Evolutionary conservation across 2,113 vertebrate genomes (phyloP), one percentile per base, ranked within the genome.

Genomic region (Pelusios castaneus): DNA sequence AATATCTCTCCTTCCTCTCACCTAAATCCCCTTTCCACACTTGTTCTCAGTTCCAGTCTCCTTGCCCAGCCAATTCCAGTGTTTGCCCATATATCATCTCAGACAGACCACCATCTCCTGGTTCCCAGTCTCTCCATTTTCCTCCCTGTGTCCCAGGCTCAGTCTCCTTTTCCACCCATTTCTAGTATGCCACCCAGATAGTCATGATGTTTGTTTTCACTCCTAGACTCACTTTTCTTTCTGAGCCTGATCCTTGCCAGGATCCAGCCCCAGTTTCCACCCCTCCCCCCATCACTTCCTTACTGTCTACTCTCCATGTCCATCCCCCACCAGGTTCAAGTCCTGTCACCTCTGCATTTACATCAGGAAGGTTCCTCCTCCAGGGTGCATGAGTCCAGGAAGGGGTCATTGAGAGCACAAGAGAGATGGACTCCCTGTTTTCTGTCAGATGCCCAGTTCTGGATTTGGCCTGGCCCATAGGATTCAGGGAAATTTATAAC

Each of bases 1-100:
- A 63, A n/a, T 24, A 22, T 51, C 58, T n/a, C 22, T 49, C 25
- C n/a, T 14, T 49, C 45, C 45, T 84, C 43, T 27, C 22, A n/a
- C 82, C 82, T 49, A 43, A 24, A 34, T 45, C 29, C 12, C 47
- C 12, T 34, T 34, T 49, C 29, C 58, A 47, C 31, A 49, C 5
- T 22, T 56, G 8, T 55, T 34, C 73, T 22, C 21, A 47, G 29
- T 60, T 41, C 43, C 8, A 24, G 27, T 60, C 55, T 60, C 38
- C 14, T 58, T 41, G 27, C 31, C 31, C 27, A 11, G 41, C 45
- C 55, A 4, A 8, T 56, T 58, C 10, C 75, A 63, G 41, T 10
- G 31, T 82, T 17, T 1, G 10, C 2, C 19, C 25, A 58, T 3
- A 3, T 49, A 8, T 10, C 7, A 8, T 51, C 7, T 29, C 8